Evolutionary conservation across 1,140 invertebrate genomes (phyloP), one percentile per base, ranked within the genome.

Genomic region (Cardiocondyla obscurior): DNA sequence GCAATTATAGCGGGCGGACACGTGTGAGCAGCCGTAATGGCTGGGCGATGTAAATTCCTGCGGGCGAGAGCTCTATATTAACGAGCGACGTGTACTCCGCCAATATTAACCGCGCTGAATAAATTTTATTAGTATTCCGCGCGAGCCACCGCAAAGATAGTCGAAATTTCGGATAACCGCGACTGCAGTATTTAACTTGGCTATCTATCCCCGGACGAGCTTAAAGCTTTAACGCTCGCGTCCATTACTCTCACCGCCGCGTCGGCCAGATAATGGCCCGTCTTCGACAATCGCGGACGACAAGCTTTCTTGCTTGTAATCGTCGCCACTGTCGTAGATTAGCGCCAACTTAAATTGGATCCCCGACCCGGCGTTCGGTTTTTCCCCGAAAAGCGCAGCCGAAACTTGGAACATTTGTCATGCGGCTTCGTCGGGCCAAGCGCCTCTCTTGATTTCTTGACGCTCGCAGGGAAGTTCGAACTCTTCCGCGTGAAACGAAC

Each of bases 131-230:
- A 69, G 62, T 79, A 79, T 69, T 69, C 46, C 62, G 25, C 39
- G 62, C 46, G 60, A 79, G 33, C n/a, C 64, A 49, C 73, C 73
- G 73, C 30, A 58, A 76, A 76, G 73, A 76, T 76, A 76, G 73
- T 76, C 73, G 49, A 36, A 79, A 79, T 79, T 69, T 69, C 74
- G 62, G 62, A 69, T 79, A 79, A 79, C 74, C 74, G 60, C 74
- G 74, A 10, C 46, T 77, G 44, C 62, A 53, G 46, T 79, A 79
- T 79, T 79, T 69, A 79, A 79, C 74, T 79, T 79, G 49, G 74
- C 74, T 55, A 79, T 67, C 74, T 79, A 69, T 79, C 62, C 12
- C n/a, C 22, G 62, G n/a, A 1, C 33, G 62, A 69, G 62, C 62
- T 79, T 69, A 69, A 64, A 69, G 74, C 74, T 69, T n/a, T 53